Evolutionary conservation across 2,113 vertebrate genomes (phyloP), one percentile per base, ranked within the genome.

Genomic region (Odocoileus hemionus): DNA sequence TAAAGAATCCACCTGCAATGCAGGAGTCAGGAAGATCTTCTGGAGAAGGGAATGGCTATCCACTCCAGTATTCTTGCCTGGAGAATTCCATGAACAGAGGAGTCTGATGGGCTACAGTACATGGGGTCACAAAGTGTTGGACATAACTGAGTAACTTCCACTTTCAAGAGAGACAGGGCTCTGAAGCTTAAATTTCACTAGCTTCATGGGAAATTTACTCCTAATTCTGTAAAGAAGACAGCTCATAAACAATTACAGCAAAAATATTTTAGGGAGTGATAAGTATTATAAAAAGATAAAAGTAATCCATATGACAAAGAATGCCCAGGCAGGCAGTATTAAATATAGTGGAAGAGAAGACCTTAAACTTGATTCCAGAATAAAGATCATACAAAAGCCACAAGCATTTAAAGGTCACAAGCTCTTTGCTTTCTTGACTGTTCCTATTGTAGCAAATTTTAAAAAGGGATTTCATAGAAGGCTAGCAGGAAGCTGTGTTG

Each of bases 361-460:
- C 52, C 23, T 93, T 87, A 78, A 89, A 54, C 6, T 17, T 60
- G n/a, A 91, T 52, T 89, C 87, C 83, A 79, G 12, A 50, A 45
- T 61, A 61, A 80, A 92, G 60, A 55, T 74, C 50, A 36, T 28
- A 85, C 14, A 80, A 57, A 55, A 82, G 23, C 52, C 54, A 74
- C 45, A 89, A 39, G 11, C 13, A 30, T 61, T 76, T 25, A 45
- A 92, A 89, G 16, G 47, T 80, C 55, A 92, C 15, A 55, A 36
- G 33, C 30, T 55, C 67, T 82, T 89, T 95, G 78, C 21, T 61
- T 47, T 95, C 57, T 61, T 58, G 7, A 70, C n/a, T 82, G 25
- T 36, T 97, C 25, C 52, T 57, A 55, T 43, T 36, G 17, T 16
- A 82, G 45, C 45, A 92, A n/a, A 94, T 94, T 95, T 95, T 47